Evolutionary conservation across 2,797 vertebrate species (phyloP), one percentile per base, ranked within the genome.

Genomic region (Galago senegalensis): DNA sequence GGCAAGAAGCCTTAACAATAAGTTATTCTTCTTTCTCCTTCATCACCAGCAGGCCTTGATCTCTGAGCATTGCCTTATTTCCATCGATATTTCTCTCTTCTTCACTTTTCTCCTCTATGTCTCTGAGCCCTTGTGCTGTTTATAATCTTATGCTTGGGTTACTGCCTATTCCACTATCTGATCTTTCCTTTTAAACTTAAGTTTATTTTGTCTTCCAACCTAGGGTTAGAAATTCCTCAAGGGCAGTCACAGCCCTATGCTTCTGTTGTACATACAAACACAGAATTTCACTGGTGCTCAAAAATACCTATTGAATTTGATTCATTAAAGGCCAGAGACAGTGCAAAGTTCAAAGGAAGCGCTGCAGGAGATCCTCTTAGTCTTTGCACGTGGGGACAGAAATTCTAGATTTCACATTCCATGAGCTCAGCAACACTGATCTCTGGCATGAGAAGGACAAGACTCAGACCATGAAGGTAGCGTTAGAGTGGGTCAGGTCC

Each of bases 371-470:
- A 25, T 11, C 67, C 8, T 7, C 40, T 91, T 56, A 93, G 25
- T 21, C 46, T 72, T 7, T 46, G 25, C 76, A 69, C 75, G 3
- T 17, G 77, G 27, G 87, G 84, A 73, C 21, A 77, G 56, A 73
- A 89, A 85, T 82, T 69, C 69, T 58, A 73, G 49, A 40, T 86
- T 89, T 86, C n/a, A 40, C 14, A 34, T 94, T 67, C 40, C 60
- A 76, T 79, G 31, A 87, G 13, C 80, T 77, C 70, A 87, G 3
- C 77, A 88, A 53, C 37, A 13, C 18, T 49, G 49, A 77, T 73
- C 7, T 56, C 46, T 88, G n/a, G 43, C 76, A 65, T 67, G 27
- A 63, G 3, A 76, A 27, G 31, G n/a, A 92, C 77, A 77, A 53
- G 82, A 61, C 1, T 31, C 37, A 8, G 58, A 0, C 17, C 69